phyloP scores from a whole-genome alignment of 1,140 invertebrate genomes.

The Pinna nobilis region DNA sequence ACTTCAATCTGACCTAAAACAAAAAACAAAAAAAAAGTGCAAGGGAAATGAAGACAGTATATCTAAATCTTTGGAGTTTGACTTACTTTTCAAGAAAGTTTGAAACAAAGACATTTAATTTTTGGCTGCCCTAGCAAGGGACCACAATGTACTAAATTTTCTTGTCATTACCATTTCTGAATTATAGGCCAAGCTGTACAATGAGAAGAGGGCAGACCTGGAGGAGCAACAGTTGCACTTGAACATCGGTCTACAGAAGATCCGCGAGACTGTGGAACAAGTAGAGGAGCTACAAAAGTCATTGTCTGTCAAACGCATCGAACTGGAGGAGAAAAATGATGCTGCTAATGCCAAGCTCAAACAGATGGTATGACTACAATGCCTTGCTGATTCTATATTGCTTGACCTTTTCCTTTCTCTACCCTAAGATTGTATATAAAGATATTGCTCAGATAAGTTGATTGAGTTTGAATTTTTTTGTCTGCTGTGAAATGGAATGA shows the following conservation, averaged over 20 bases:
- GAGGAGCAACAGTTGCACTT: conserved; percentile 99
- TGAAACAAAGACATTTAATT: no score
- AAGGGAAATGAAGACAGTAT: neutral
- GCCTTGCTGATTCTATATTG: neutral
- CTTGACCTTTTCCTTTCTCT: no score
- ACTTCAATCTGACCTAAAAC: neutral
- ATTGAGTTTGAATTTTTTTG: no score
- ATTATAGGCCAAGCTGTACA: conserved; percentile 88
- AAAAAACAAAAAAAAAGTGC: neutral
- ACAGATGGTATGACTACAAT: conserved; percentile 86
- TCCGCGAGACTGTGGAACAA: conserved; percentile 99
- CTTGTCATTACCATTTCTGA: no score
- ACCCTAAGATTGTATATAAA: no score
- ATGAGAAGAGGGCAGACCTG: conserved; percentile 97
- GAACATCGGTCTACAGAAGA: conserved; percentile 98
- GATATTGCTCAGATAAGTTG: no score
- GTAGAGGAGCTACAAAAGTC: conserved; percentile 99
- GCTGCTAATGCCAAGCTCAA: conserved; percentile 98
- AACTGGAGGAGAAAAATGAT: conserved; percentile 98
- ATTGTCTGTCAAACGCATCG: conserved; percentile 93
- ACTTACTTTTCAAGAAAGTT: neutral
- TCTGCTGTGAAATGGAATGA: no score
- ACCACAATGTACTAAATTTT: no score
- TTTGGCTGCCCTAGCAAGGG: no score
- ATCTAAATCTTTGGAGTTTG: neutral